Percentiles rank a stretch among this genome's conserved stretches.
Conservation (phyloP, 2,888 invertebrate genomes). For the Lasioglossum vierecki region DNA sequence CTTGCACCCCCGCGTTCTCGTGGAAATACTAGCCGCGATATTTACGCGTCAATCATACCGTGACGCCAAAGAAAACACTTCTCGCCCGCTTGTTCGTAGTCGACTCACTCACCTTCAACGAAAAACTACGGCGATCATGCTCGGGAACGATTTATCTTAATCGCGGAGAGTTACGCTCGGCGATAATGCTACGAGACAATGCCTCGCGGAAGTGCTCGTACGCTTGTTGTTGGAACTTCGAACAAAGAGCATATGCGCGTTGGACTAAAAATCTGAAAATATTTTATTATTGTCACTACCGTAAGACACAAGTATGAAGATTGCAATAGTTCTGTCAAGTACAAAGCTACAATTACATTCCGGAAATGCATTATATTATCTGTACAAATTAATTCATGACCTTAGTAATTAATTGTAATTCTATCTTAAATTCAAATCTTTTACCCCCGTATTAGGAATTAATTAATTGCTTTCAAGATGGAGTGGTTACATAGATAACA, state of each 20-base stretch:
- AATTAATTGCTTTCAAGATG: neutral
- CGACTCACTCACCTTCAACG: neutral
- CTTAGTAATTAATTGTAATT: no score
- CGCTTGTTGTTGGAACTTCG: neutral
- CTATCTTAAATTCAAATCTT: no score
- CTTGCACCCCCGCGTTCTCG: neutral
- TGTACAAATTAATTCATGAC: no score
- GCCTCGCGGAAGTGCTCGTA: neutral
- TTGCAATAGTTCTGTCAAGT: no score
- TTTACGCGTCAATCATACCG: slow-evolving; percentile 1
- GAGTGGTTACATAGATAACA: no score
- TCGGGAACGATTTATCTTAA: neutral
- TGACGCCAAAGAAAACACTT: neutral
- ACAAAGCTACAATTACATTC: no score
- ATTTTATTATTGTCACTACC: neutral
- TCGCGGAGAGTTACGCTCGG: neutral
- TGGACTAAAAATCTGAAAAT: neutral
- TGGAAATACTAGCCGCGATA: neutral
- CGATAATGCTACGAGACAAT: neutral
- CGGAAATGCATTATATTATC: no score
- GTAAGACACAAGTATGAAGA: no score
- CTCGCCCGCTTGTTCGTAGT: neutral
- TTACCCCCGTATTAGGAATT: neutral
- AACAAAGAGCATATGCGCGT: neutral
- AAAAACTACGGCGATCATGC: neutral